Evolutionary conservation across 2,888 invertebrate genomes (phyloP).

Genomic region (Macrosiphum euphorbiae): DNA sequence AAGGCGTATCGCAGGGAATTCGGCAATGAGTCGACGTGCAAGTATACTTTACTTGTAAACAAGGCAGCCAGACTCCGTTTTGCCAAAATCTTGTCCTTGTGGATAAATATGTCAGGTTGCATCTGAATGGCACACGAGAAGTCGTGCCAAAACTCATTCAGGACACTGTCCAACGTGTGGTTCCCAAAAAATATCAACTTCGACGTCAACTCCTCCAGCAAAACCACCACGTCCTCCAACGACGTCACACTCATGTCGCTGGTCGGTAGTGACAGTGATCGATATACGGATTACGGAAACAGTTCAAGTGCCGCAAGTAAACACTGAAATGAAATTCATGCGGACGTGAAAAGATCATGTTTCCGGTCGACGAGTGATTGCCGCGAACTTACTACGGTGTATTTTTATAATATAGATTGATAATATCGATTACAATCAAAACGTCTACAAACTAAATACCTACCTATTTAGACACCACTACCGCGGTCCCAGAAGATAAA

Average conservation of each 20-base stretch:
- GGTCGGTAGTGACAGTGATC: not conserved
- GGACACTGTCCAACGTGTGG: slow-evolving; percentile 91
- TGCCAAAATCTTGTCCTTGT: slow-evolving; percentile 90
- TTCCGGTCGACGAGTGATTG: not conserved
- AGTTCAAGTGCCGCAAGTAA: not conserved
- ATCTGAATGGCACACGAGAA: slow-evolving; percentile 96
- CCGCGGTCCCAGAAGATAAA: not conserved
- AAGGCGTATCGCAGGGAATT: slow-evolving; percentile 98
- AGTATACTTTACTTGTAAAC: slow-evolving; percentile 98
- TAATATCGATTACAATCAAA: not conserved
- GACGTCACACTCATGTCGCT: slow-evolving; percentile 53
- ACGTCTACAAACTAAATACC: not conserved
- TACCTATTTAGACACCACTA: not conserved
- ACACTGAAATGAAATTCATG: not conserved
- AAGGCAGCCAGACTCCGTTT: slow-evolving; percentile 95
- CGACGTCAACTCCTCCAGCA: slow-evolving; percentile 93
- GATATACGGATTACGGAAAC: not conserved
- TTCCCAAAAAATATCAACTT: slow-evolving; percentile 96
- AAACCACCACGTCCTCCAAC: slow-evolving; percentile 91
- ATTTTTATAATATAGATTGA: not conserved
- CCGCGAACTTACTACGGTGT: not conserved
- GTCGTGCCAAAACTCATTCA: slow-evolving; percentile 99
- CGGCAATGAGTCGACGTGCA: slow-evolving; percentile 96
- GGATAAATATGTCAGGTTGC: slow-evolving; percentile 78
- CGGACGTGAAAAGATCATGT: not conserved